Evolutionary conservation across 2,113 vertebrate genomes (phyloP).

Genomic region (Cynocephalus volans): DNA sequence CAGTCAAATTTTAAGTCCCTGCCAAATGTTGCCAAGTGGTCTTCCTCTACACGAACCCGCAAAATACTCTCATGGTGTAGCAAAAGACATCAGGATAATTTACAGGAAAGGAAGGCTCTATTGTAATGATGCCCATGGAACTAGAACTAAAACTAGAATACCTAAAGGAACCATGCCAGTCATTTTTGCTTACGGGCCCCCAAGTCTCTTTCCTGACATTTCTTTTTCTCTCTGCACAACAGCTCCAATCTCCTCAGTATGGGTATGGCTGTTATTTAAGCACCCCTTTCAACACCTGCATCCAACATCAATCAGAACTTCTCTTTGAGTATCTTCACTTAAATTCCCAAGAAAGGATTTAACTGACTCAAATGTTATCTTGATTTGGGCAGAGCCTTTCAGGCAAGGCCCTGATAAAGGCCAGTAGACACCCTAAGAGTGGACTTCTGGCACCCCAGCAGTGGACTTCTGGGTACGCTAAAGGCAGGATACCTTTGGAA

Average conservation of each 20-base stretch:
- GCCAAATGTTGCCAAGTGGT: neutral
- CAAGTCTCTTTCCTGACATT: neutral
- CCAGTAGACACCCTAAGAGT: neutral
- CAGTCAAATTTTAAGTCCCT: neutral
- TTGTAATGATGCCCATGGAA: neutral
- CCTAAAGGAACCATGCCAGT: neutral
- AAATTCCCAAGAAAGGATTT: neutral
- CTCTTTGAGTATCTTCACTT: neutral
- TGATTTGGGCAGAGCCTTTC: neutral
- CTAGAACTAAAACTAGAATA: neutral
- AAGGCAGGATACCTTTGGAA: neutral
- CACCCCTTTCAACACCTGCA: neutral
- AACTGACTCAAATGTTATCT: neutral
- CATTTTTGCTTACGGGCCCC: neutral
- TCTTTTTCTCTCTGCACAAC: neutral
- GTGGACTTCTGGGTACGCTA: neutral
- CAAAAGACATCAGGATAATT: neutral
- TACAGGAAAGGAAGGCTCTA: neutral
- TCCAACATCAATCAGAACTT: neutral
- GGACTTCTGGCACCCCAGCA: neutral
- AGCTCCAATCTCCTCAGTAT: neutral
- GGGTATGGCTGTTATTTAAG: neutral
- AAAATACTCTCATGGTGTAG: neutral
- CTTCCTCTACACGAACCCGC: accelerated
- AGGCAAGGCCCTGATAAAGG: neutral